Evolutionary conservation across 2,797 vertebrate genomes (phyloP).

Genomic region (Iguana delicatissima): DNA sequence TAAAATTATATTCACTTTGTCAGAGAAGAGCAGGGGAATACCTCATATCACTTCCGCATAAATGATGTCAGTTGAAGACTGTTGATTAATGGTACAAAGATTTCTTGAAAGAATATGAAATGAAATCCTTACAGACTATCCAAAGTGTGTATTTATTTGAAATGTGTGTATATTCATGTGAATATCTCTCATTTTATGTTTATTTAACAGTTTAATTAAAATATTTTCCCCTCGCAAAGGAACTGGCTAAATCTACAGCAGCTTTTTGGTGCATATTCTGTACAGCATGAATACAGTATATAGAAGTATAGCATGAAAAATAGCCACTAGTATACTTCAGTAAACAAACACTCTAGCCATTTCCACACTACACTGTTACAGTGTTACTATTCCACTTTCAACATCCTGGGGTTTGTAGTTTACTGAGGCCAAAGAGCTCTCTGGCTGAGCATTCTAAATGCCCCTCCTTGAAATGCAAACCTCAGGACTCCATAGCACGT

Average conservation of each 20-base stretch:
- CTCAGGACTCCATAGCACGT: too few relatives aligned
- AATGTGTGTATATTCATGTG: background rate
- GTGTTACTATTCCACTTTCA: too few relatives aligned
- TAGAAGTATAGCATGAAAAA: background rate
- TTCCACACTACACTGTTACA: too few relatives aligned
- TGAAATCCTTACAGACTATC: background rate
- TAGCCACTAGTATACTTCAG: background rate
- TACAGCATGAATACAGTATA: background rate
- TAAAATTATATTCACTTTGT: constrained; percentile 32
- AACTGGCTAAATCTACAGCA: background rate
- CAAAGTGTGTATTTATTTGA: background rate
- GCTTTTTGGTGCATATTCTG: background rate
- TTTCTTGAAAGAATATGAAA: constrained; percentile 65
- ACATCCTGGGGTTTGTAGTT: too few relatives aligned
- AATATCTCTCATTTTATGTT: background rate
- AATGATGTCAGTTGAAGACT: constrained; percentile 66
- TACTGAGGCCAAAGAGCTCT: too few relatives aligned
- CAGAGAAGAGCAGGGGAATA: constrained; percentile 3
- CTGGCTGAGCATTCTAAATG: too few relatives aligned
- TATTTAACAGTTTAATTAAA: background rate
- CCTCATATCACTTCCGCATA: constrained; percentile 64
- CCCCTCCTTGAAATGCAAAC: too few relatives aligned
- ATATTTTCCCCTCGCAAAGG: background rate
- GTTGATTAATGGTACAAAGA: constrained; percentile 59
- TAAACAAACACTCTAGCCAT: too few relatives aligned